These are phyloP conservation scores for Myathropa florea DNA, from an alignment of 2,888 invertebrate species.

Conservation along the genomic window DNA sequence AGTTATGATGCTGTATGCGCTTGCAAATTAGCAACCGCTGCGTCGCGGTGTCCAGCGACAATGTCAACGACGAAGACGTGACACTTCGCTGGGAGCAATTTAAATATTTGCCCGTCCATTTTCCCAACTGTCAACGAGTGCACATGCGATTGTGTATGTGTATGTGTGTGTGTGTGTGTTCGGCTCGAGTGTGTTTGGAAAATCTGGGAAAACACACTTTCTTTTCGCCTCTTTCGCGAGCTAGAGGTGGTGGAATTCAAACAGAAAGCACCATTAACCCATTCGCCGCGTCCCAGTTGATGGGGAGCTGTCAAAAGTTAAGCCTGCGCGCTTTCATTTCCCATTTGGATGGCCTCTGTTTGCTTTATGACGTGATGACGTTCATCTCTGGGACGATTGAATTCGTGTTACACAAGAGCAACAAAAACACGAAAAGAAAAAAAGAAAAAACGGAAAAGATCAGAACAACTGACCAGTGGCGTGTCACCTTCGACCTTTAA, in stretches of 20 bases:
- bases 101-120: conserved; percentile 35
- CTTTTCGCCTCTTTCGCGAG: conserved; percentile 21
- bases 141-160: neutral
- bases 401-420: conserved; percentile 4
- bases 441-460: conserved; percentile 37
- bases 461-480: conserved; percentile 47
- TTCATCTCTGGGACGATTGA: neutral
- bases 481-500: conserved; percentile 56
- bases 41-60: neutral
- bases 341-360: conserved; percentile 29
- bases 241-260: conserved; percentile 1
- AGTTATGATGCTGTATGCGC: conserved; percentile 50
- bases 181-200: no score
- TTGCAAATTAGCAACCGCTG: conserved; percentile 32
- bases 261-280: conserved; percentile 33
- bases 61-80: conserved; percentile 21
- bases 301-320: conserved; percentile 38
- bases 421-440: conserved; percentile 41
- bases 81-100: conserved; percentile 32
- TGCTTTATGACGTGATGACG: conserved; percentile 6
- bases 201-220: conserved; percentile 56
- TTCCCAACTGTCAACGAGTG: conserved; percentile 6
- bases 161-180: neutral
- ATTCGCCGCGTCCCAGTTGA: conserved; percentile 7
- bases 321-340: conserved; percentile 26